Evolutionary conservation across 2,888 invertebrate species (phyloP).

Genomic region (Oscheius sp.): DNA sequence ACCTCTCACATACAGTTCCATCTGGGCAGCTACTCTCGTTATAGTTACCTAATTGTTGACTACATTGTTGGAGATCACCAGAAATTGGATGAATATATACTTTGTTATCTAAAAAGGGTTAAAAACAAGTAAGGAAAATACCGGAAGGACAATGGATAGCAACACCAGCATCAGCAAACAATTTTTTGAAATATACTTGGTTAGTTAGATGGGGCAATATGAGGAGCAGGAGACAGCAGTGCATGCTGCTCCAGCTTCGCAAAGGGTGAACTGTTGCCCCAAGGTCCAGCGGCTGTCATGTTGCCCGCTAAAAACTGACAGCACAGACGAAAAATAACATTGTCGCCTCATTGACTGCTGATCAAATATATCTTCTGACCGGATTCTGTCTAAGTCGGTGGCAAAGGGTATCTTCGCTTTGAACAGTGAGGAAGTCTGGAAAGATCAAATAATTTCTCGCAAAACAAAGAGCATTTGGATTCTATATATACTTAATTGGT

Average conservation of each 20-base stretch:
- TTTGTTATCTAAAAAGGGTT: conserved; percentile 41
- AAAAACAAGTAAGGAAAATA: background rate
- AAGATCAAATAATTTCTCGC: no score
- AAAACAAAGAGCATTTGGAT: no score
- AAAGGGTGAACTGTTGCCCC: conserved; percentile 17
- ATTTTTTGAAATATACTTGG: conserved; percentile 39
- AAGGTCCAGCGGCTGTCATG: conserved; percentile 21
- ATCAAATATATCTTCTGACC: conserved; percentile 26
- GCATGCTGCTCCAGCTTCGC: conserved; percentile 26
- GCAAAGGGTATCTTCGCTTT: no score
- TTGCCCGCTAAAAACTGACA: conserved; percentile 27
- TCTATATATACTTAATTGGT: no score
- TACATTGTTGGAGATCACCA: conserved; percentile 58
- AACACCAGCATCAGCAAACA: conserved; percentile 52
- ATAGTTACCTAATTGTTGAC: conserved; percentile 57
- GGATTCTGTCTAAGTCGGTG: conserved; percentile 21
- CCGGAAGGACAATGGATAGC: conserved; percentile 56
- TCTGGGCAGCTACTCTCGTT: conserved; percentile 61
- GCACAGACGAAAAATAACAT: conserved; percentile 29
- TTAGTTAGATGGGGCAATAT: background rate
- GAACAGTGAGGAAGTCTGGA: no score
- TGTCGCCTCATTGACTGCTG: conserved; percentile 26
- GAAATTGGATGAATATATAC: conserved; percentile 58
- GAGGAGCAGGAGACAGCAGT: conserved; percentile 16
- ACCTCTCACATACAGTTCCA: conserved; percentile 59